Evolutionary conservation across 2,797 vertebrate genomes (phyloP).

Genomic region (Micromesistius poutassou): DNA sequence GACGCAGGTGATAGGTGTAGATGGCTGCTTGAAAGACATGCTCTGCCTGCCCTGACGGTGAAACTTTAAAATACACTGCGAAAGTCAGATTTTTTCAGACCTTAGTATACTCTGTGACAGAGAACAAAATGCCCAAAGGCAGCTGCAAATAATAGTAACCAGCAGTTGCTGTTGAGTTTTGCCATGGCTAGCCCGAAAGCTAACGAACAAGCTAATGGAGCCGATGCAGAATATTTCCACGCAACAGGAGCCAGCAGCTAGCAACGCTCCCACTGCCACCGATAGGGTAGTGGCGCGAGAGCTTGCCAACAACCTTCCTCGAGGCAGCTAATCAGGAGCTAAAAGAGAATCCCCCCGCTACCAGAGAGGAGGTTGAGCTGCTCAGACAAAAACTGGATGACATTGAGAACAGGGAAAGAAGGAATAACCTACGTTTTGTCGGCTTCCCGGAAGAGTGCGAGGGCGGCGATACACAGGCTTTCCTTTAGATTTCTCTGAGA

Average conservation of each 20-base stretch:
- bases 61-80: not conserved
- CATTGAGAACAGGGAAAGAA: not conserved
- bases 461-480: not conserved
- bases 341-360: not conserved
- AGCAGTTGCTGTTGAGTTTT: not conserved
- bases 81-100: not conserved
- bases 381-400: conserved; percentile 5
- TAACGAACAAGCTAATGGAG: not conserved
- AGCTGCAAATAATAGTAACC: not conserved
- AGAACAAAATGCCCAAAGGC: not conserved
- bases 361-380: not conserved
- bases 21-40: not conserved
- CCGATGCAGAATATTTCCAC: not conserved
- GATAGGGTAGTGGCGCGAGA: not conserved
- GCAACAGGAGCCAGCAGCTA: not conserved
- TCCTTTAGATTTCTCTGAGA: not conserved
- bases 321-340: too few relatives aligned
- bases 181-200: not conserved
- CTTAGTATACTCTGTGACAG: not conserved
- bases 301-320: not conserved
- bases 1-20: too few relatives aligned
- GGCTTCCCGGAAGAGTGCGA: conserved; percentile 4
- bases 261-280: not conserved
- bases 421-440: not conserved
- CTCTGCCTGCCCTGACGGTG: not conserved